phyloP scores from a whole-genome alignment of 92 coral and sea anemone genomes.

The Actinernus sp. region DNA sequence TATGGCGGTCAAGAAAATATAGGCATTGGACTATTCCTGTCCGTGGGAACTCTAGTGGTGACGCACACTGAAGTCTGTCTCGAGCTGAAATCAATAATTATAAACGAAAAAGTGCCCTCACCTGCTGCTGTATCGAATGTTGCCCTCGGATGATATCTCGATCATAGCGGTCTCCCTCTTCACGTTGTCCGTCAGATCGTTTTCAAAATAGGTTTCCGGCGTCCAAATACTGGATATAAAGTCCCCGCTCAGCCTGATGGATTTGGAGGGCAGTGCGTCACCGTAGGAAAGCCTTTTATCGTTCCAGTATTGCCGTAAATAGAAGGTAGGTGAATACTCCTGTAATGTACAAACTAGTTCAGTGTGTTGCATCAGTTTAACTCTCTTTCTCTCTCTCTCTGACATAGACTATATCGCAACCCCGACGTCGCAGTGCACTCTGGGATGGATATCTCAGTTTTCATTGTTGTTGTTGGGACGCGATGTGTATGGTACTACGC shows the following conservation, averaged over 20 bases:
- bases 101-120: not conserved
- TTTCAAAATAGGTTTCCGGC: conserved; percentile 66
- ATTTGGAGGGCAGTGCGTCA: conserved; percentile 13
- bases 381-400: no score
- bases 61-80: no score
- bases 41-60: no score
- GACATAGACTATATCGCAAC: no score
- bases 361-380: not conserved
- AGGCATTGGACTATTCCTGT: no score
- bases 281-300: conserved; percentile 72
- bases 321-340: conserved; percentile 74
- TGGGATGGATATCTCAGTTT: no score
- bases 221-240: conserved; percentile 56
- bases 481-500: no score
- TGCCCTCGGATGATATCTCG: conserved; percentile 43
- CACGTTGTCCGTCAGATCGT: conserved; percentile 55
- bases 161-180: conserved; percentile 39
- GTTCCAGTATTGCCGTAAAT: conserved; percentile 68
- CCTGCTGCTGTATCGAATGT: conserved; percentile 54
- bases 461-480: no score
- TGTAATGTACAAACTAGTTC: conserved; percentile 2
- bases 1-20: no score
- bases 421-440: no score
- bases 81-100: no score
- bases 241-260: conserved; percentile 34